phyloP scores from a whole-genome alignment of 2,888 invertebrate species.

The Standfussiana lucernea region DNA sequence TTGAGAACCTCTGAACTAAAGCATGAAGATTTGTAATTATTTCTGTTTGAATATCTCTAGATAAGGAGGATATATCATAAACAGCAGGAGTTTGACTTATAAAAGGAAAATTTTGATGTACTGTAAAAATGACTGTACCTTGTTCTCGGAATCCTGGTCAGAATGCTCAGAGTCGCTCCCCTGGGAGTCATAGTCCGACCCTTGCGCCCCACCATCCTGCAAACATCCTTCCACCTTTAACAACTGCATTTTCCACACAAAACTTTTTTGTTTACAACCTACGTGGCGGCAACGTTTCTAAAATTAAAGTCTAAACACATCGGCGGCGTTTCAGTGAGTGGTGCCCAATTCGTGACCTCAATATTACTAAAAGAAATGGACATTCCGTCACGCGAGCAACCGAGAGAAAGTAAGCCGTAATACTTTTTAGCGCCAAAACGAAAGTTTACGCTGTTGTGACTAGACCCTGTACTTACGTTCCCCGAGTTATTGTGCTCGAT shows the following conservation, averaged over 20 bases:
- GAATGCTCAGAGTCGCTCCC: conserved; percentile 90
- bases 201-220: conserved; percentile 85
- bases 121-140: conserved; percentile 83
- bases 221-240: conserved; percentile 85
- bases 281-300: conserved; percentile 77
- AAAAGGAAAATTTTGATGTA: neutral
- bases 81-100: too few relatives aligned
- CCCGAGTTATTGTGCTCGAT: conserved; percentile 85
- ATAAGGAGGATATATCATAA: neutral
- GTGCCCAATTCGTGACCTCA: conserved; percentile 87
- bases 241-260: conserved; percentile 81
- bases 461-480: conserved; percentile 84
- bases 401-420: conserved; percentile 87
- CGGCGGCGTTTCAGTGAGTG: conserved; percentile 83
- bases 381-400: conserved; percentile 87
- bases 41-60: neutral
- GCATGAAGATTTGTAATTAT: neutral
- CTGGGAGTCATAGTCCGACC: conserved; percentile 89
- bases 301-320: conserved; percentile 79
- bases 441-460: conserved; percentile 78
- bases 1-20: too few relatives aligned
- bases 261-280: conserved; percentile 71
- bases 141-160: conserved; percentile 93
- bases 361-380: conserved; percentile 88
- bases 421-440: conserved; percentile 86